These are phyloP conservation scores for Trematomus loennbergii DNA, from an alignment of 2,113 vertebrate species.

Conservation along the genomic window DNA sequence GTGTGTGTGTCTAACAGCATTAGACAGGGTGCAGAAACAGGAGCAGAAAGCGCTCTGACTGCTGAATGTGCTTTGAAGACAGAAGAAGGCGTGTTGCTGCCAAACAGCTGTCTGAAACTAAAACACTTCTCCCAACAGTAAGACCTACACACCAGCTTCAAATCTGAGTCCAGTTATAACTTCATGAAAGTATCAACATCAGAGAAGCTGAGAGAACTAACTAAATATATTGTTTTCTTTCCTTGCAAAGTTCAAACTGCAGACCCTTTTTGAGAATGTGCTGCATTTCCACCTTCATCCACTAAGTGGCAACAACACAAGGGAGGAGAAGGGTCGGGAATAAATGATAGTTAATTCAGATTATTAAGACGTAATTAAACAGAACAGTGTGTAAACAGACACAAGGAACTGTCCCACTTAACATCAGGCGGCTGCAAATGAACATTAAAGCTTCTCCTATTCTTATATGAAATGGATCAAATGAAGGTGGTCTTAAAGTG, in stretches of 20 bases:
- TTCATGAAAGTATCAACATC: background rate
- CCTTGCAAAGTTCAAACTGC: no score
- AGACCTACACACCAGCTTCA: background rate
- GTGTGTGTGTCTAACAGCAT: constrained; percentile 13
- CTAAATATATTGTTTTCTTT: background rate
- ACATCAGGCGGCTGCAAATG: no score
- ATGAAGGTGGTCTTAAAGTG: no score
- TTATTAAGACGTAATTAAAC: no score
- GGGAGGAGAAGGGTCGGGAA: background rate
- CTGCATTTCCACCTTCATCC: constrained; percentile 27
- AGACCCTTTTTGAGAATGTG: no score
- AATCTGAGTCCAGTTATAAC: background rate
- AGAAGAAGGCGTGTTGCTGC: constrained; percentile 5
- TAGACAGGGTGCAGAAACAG: constrained; percentile 30
- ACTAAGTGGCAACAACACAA: constrained; percentile 40
- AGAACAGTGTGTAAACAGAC: no score
- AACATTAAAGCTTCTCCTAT: no score
- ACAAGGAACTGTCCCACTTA: no score
- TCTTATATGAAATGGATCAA: no score
- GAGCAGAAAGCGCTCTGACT: constrained; percentile 17
- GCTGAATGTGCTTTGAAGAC: constrained; percentile 40
- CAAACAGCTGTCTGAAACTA: constrained; percentile 53
- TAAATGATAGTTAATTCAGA: no score
- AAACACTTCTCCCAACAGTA: background rate
- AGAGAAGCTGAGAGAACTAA: background rate